Conservation (phyloP, 2,797 vertebrate species). For the Coilia nasus region DNA sequence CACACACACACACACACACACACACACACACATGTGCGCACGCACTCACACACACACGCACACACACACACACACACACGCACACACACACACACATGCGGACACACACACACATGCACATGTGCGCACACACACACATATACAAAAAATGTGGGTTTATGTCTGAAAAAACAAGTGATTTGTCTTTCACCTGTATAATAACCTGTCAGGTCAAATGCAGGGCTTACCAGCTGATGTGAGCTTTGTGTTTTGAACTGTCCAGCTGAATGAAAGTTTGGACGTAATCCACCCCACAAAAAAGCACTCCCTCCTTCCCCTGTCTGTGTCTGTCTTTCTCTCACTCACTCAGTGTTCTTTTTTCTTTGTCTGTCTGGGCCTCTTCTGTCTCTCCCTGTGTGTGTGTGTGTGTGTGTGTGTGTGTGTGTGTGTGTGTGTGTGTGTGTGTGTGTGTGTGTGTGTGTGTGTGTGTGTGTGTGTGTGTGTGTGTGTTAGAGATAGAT, state of each 20-base stretch:
- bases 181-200: neutral
- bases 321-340: neutral
- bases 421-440: slow-evolving; percentile 16
- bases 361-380: neutral
- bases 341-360: neutral
- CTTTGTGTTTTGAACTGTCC: neutral
- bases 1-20: neutral
- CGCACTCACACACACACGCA: neutral
- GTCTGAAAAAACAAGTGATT: neutral
- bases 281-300: neutral
- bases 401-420: slow-evolving; percentile 19
- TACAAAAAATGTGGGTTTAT: neutral
- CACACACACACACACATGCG: neutral
- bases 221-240: neutral
- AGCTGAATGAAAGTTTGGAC: neutral
- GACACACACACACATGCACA: neutral
- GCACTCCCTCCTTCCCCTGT: neutral
- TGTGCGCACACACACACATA: neutral
- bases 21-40: neutral
- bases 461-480: neutral
- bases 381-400: neutral
- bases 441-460: slow-evolving; percentile 17
- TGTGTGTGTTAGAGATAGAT: slow-evolving; percentile 32
- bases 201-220: neutral
- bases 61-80: neutral